Percentiles rank a stretch among this genome's conserved stretches.
These are phyloP conservation scores for Bufo gargarizans DNA, from an alignment of 2,113 vertebrate genomes.

Conservation along the genomic window DNA sequence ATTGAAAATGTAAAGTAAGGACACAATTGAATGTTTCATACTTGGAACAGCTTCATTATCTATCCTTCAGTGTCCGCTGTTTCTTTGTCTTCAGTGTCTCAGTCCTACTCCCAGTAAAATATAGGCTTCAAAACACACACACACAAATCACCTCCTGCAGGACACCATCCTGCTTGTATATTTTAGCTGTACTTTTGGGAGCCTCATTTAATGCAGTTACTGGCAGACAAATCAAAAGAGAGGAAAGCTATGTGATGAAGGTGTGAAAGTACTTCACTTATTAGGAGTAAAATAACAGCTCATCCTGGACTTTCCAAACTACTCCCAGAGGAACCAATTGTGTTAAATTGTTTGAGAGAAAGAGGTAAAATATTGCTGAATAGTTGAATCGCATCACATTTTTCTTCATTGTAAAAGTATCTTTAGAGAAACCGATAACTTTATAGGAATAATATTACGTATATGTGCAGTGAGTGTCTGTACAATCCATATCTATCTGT, in stretches of 20 bases:
- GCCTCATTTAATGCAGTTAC: conserved; percentile 15
- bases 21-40: conserved; percentile 24
- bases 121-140: background rate
- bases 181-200: conserved; percentile 11
- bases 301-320: background rate
- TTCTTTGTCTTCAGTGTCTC: background rate
- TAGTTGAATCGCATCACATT: background rate
- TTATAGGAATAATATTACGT: too few species aligned
- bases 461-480: background rate
- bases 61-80: background rate
- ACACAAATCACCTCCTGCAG: conserved; percentile 2
- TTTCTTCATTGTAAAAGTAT: background rate
- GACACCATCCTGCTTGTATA: background rate
- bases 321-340: background rate
- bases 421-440: background rate
- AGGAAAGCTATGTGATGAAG: background rate
- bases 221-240: conserved; percentile 10
- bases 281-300: conserved; percentile 38
- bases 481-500: background rate
- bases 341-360: background rate
- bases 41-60: background rate
- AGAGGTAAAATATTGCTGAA: background rate
- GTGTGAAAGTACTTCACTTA: conserved; percentile 43
- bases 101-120: background rate
- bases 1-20: conserved; percentile 52